Base-by-base conservation (phyloP, 1,140 invertebrate genomes). In the Panagrolaimus sp. region DNA sequence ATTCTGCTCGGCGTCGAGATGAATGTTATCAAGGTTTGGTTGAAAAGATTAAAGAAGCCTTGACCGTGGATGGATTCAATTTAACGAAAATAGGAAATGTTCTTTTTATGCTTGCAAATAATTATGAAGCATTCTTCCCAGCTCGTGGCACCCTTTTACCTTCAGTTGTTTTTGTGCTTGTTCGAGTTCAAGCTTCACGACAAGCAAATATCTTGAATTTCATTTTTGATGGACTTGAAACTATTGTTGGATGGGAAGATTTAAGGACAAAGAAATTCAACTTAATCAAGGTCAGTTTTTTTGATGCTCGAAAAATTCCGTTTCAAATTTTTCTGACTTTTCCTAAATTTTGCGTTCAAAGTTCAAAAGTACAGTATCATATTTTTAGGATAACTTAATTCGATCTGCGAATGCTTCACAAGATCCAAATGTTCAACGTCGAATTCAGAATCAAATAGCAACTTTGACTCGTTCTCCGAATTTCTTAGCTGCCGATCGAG, bases 71-170 rank as follows among this genome's bases (percentile, higher is more conserved):
- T 21, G 52, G 52, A 3, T 58, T 58, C 17, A 58, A 58, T 28
- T 4, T 8, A 12, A 8, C 17, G 10, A 58, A 58, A 17, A 58
- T 58, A 12, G 52, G 10, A n/a, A 58, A 58, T 28, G 28, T 28
- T 6, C 52, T 58, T 1, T 58, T 28, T 26, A 58, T 58, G 52
- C 14, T 58, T 21, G 52, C 52, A 12, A 58, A 58, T 4, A 58
- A 58, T 21, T 58, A 58, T 21, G 52, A 58, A 21, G 52, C 21
- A 3, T 58, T 58, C 17, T 58, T 58, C 17, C 52, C 52, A n/a
- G 52, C 52, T 5, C 15, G 52, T 12, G 21, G 28, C 5, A n/a
- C 28, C 10, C 17, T 58, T 1, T 6, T 28, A 4, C 14, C n/a
- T 12, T 26, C 52, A 12, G 28, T 58, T 26, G 21, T 58, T 0